Conservation (phyloP, 1,140 invertebrate species). For the Adoxophyes honmai region DNA sequence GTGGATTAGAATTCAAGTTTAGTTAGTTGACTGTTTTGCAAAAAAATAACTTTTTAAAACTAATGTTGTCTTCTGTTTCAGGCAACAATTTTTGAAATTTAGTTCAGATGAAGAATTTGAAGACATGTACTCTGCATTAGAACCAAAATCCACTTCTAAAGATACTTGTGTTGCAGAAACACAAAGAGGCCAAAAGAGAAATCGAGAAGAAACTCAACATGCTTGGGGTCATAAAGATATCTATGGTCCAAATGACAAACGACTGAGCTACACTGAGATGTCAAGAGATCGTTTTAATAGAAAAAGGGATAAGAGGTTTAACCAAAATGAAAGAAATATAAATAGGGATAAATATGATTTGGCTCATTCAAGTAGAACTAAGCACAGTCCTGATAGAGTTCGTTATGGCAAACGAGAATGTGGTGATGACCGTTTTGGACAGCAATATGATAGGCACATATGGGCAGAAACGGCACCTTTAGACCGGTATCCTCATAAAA, state of each 20-base stretch:
- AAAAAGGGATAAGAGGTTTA: conserved; percentile 24
- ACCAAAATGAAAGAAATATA: conserved; percentile 30
- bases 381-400: not conserved
- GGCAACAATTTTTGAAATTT: conserved; percentile 27
- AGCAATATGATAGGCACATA: too few relatives aligned
- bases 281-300: conserved; percentile 23
- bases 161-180: not conserved
- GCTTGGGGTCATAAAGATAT: conserved; percentile 12
- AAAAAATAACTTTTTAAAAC: not conserved
- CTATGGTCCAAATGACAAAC: conserved; percentile 28
- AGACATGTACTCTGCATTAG: conserved; percentile 19
- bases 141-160: conserved; percentile 19
- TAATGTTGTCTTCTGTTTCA: conserved; percentile 25
- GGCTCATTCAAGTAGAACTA: conserved; percentile 16
- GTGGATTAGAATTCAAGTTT: too few relatives aligned
- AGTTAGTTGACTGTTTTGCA: too few relatives aligned
- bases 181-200: not conserved
- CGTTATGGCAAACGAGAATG: not conserved
- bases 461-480: too few relatives aligned
- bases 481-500: too few relatives aligned
- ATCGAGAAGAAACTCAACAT: not conserved
- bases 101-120: conserved; percentile 50
- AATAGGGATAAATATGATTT: conserved; percentile 24
- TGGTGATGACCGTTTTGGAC: conserved; percentile 24
- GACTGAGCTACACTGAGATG: conserved; percentile 19